phyloP scores from a whole-genome alignment of 2,888 invertebrate genomes.

The Aphidius colemani region DNA sequence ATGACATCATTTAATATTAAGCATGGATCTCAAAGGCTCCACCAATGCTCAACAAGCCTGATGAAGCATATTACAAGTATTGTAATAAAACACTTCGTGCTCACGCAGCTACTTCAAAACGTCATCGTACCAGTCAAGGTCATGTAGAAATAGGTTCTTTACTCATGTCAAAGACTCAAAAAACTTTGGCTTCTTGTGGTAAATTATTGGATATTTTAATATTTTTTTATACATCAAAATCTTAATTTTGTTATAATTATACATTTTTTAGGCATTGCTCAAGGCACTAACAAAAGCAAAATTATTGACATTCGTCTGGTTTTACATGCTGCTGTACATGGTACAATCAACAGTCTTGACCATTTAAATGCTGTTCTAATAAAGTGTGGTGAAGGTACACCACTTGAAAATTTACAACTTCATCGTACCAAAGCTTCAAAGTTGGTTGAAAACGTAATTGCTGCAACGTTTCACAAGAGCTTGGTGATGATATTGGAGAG shows the following conservation, averaged over 20 bases:
- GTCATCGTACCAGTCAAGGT: not conserved
- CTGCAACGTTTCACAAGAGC: constrained; percentile 34
- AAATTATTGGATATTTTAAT: not conserved
- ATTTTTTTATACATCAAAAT: not conserved
- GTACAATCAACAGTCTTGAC: constrained; percentile 33
- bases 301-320: constrained; percentile 33
- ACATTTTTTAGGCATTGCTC: constrained; percentile 13
- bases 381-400: constrained; percentile 24
- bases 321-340: constrained; percentile 31
- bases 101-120: not conserved
- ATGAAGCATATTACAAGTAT: constrained; percentile 8
- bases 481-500: constrained; percentile 35
- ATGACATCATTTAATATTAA: too few species aligned
- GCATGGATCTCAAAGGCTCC: too few species aligned
- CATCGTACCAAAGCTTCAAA: constrained; percentile 38
- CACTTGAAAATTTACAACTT: constrained; percentile 25
- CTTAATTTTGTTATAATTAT: not conserved
- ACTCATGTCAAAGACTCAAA: constrained; percentile 1
- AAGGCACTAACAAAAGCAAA: constrained; percentile 12
- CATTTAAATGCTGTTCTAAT: constrained; percentile 32
- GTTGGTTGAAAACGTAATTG: constrained; percentile 36
- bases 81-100: constrained; percentile 1
- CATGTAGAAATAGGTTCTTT: not conserved
- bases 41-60: too few species aligned
- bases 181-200: constrained; percentile 1